phyloP scores from a whole-genome alignment of 2,797 vertebrate genomes.

The Podargus strigoides region DNA sequence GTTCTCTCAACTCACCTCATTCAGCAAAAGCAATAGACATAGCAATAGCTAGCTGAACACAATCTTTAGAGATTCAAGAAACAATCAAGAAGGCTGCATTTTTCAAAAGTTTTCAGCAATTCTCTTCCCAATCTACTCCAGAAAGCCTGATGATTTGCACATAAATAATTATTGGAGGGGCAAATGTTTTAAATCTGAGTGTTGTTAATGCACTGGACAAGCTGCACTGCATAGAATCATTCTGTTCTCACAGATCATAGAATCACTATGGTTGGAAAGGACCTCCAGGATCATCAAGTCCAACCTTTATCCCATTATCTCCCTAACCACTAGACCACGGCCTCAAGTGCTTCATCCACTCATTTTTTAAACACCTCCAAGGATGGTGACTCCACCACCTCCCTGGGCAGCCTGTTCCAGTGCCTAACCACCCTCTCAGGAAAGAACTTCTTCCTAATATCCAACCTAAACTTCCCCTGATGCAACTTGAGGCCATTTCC shows the following conservation, averaged over 20 bases:
- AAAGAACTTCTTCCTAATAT: too few species aligned
- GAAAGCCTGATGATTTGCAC: not conserved
- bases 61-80: not conserved
- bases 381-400: too few species aligned
- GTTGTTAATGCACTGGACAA: not conserved
- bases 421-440: too few species aligned
- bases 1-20: not conserved
- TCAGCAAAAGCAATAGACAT: not conserved
- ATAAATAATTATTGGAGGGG: not conserved
- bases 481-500: too few species aligned
- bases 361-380: too few species aligned
- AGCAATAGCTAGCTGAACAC: not conserved
- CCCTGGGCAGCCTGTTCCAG: too few species aligned
- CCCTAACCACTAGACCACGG: too few species aligned
- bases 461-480: too few species aligned
- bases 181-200: not conserved
- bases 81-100: not conserved
- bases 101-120: not conserved
- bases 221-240: not conserved
- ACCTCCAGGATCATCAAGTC: too few species aligned
- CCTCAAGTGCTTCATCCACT: too few species aligned
- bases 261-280: too few species aligned
- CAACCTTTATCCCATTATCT: too few species aligned
- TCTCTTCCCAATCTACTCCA: not conserved
- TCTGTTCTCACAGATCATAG: not conserved